Conservation (phyloP, 2,888 invertebrate species). For the Drosophila neonasuta region DNA sequence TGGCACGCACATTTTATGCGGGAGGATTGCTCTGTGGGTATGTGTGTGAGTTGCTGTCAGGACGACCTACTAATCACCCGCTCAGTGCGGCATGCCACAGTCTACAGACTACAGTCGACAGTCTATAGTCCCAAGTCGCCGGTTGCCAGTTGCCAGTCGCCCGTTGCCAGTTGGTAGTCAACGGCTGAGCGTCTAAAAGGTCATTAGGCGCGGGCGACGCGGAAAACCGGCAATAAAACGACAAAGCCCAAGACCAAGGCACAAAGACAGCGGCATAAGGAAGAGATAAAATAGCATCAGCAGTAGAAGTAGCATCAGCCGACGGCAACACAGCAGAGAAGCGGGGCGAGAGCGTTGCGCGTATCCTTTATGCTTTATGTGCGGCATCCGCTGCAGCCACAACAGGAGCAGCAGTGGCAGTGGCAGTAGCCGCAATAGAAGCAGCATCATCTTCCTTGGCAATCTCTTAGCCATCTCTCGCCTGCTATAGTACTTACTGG, state of each 20-base stretch:
- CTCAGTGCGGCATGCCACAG: slow-evolving; percentile 36
- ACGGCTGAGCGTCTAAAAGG: slow-evolving; percentile 50
- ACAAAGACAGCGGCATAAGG: slow-evolving; percentile 65
- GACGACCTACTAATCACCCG: slow-evolving; percentile 63
- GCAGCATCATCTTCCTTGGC: slow-evolving; percentile 12
- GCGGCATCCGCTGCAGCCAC: slow-evolving; percentile 60
- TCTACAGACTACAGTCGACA: slow-evolving; percentile 10
- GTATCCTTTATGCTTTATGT: slow-evolving; percentile 73
- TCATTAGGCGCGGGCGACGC: slow-evolving; percentile 69
- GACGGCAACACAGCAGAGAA: neutral
- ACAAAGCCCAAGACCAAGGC: slow-evolving; percentile 43
- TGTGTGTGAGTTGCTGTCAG: slow-evolving; percentile 12
- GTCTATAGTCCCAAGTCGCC: slow-evolving; percentile 4
- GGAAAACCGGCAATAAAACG: slow-evolving; percentile 46
- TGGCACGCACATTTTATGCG: slow-evolving; percentile 33
- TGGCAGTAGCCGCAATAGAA: neutral
- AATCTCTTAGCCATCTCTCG: slow-evolving; percentile 23
- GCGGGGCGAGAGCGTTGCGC: slow-evolving; percentile 43
- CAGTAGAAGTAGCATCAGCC: slow-evolving; percentile 15
- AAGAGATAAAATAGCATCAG: slow-evolving; percentile 65
- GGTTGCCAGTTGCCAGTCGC: slow-evolving; percentile 27
- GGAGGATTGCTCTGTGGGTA: slow-evolving; percentile 5
- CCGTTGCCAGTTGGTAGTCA: slow-evolving; percentile 30
- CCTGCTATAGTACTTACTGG: neutral
- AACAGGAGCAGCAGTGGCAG: slow-evolving; percentile 11